Evolutionary conservation across 2,113 vertebrate genomes (phyloP), one percentile per base, ranked within the genome.

Genomic region (Tringa solitaria): DNA sequence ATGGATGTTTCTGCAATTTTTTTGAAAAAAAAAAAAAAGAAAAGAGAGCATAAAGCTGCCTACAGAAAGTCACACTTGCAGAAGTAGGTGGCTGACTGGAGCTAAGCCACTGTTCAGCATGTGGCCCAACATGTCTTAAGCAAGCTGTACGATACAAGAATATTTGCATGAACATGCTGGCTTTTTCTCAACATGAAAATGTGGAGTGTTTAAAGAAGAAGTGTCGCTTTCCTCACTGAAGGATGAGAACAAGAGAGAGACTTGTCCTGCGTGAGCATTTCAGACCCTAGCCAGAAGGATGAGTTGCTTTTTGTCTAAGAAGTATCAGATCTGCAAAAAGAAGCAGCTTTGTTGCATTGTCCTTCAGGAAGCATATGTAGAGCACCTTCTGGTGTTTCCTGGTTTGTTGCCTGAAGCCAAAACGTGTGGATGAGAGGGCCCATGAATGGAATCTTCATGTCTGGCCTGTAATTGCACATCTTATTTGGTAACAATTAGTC

Each of bases 51-150:
- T 89, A 84, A 48, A 91, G 60, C 89, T 82, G 45, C 87, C 88
- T 81, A 92, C 76, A 78, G 69, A 93, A 96, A 84, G 54, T 77
- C 83, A 77, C 75, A 67, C 59, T 93, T 93, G 75, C 33, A 70
- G 67, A 77, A 91, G 92, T 90, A 94, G 94, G 95, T 93, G 94
- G 92, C 45, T 87, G 65, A 53, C 68, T 92, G 95, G 83, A 96
- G 73, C 85, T 73, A 92, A 92, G 90, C 80, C 86, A 91, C 72
- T 41, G 23, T 87, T 94, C 83, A 92, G 74, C 57, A 30, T 76
- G 92, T 82, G 10, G 23, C 39, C 51, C 79, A 93, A 88, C 75
- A 60, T 64, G 32, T 84, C 83, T 87, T 87, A 93, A 83, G 86
- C 81, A 93, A 92, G 69, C 88, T 78, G 64, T 72, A 84, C 1